These are phyloP conservation scores for Drosophila putrida DNA, from an alignment of 2,888 invertebrate genomes.

Conservation along the genomic window DNA sequence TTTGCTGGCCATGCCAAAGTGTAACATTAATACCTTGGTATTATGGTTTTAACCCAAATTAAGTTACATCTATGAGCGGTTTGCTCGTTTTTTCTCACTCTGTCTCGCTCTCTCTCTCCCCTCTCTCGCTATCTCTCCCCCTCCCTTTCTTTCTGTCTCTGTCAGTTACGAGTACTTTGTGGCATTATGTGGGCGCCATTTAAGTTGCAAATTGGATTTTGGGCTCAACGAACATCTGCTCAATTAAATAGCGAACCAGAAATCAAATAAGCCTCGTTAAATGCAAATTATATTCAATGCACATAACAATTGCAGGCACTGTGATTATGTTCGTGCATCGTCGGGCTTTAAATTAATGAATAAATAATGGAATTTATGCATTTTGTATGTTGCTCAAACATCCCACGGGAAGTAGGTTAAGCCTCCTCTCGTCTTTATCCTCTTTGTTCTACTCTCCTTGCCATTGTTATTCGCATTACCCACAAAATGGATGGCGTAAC, in stretches of 20 bases:
- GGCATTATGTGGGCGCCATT: conserved; percentile 34
- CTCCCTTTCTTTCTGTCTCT: neutral
- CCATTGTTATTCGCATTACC: neutral
- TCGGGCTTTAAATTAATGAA: conserved; percentile 42
- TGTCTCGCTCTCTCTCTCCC: neutral
- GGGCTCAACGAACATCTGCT: conserved; percentile 27
- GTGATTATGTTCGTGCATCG: conserved; percentile 54
- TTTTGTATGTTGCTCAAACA: conserved; percentile 13
- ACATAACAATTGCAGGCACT: conserved; percentile 23
- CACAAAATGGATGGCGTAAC: conserved; percentile 1
- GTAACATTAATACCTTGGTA: conserved; percentile 67
- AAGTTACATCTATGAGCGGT: conserved; percentile 26
- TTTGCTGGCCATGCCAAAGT: conserved; percentile 41
- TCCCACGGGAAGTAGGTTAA: conserved; percentile 55
- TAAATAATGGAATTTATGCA: conserved; percentile 51
- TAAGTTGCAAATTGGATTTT: conserved; percentile 61
- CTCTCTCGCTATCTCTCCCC: neutral
- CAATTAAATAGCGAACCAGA: conserved; percentile 52
- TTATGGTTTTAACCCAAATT: conserved; percentile 75
- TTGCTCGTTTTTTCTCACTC: neutral
- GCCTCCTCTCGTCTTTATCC: neutral
- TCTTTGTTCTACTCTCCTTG: neutral
- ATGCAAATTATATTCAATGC: conserved; percentile 24
- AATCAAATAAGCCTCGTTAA: conserved; percentile 47
- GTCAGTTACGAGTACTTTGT: conserved; percentile 36